A percentile compares a stretch with the other conserved stretches of the same genome.
Conservation (phyloP, 2,888 invertebrate species). For the Minunthozetes semirufus region DNA sequence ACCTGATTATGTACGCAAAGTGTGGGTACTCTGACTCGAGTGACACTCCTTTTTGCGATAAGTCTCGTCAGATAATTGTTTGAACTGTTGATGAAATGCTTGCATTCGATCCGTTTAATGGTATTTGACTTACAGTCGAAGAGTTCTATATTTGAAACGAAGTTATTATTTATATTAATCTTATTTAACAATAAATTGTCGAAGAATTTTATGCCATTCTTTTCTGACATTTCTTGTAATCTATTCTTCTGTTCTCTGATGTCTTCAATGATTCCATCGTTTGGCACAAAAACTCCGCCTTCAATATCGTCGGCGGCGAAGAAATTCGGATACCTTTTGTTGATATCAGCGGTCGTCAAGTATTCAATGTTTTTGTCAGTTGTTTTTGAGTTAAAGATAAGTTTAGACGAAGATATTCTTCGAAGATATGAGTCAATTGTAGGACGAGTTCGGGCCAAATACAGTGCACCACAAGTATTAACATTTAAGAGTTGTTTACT, state of each 20-base stretch:
- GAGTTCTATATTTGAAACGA: slow-evolving; percentile 28
- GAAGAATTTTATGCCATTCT: slow-evolving; percentile 35
- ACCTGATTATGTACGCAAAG: slow-evolving; percentile 91
- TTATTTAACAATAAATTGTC: slow-evolving; percentile 34
- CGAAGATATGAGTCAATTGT: slow-evolving; percentile 29
- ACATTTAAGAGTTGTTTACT: slow-evolving; percentile 22
- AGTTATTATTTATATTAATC: slow-evolving; percentile 21
- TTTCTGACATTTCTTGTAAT: slow-evolving; percentile 28
- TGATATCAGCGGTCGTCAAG: slow-evolving; percentile 14
- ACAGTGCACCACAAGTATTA: slow-evolving; percentile 32
- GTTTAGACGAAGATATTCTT: slow-evolving; percentile 24
- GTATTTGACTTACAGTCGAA: slow-evolving; percentile 23
- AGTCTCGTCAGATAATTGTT: slow-evolving; percentile 70
- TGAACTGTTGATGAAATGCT: slow-evolving; percentile 88
- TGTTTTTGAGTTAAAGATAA: neutral
- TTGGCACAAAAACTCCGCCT: slow-evolving; percentile 50
- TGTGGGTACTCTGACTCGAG: slow-evolving; percentile 74
- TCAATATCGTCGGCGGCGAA: slow-evolving; percentile 17
- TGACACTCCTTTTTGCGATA: slow-evolving; percentile 75
- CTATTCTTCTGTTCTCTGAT: slow-evolving; percentile 56
- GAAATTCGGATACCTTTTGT: neutral
- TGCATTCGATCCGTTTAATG: slow-evolving; percentile 61
- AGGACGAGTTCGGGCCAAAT: slow-evolving; percentile 26
- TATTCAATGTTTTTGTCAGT: neutral
- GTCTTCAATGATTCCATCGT: slow-evolving; percentile 68